Conservation (phyloP, 2,797 vertebrate species). For the Fratercula arctica region DNA sequence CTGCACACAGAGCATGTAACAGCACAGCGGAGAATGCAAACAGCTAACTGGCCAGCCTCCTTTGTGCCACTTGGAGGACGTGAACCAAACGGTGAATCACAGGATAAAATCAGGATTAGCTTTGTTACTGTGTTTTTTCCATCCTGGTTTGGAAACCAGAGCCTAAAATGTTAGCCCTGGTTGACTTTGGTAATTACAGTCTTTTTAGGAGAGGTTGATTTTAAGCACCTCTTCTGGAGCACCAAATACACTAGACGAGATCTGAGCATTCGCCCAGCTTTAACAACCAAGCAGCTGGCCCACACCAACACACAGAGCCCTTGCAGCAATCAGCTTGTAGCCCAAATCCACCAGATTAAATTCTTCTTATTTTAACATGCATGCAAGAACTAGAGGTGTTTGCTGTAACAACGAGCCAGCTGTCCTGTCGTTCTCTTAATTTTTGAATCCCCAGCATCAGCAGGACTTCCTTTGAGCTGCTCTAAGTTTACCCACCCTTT, state of each 20-base stretch:
- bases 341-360: background rate
- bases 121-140: background rate
- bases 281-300: background rate
- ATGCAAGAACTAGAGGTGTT: background rate
- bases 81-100: background rate
- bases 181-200: background rate
- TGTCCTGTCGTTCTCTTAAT: background rate
- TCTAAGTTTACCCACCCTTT: background rate
- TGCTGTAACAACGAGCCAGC: background rate
- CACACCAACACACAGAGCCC: background rate
- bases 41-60: background rate
- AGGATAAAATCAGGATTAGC: background rate
- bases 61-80: background rate
- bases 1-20: no score
- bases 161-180: background rate
- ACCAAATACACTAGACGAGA: accelerated
- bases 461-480: no score
- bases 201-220: background rate
- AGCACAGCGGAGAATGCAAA: background rate
- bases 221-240: background rate
- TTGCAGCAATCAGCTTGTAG: accelerated
- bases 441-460: accelerated
- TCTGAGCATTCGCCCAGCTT: background rate
- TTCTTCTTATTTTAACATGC: background rate
- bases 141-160: background rate